Conservation (phyloP, 1,140 invertebrate species). For the Neoseiulus cucumeris region DNA sequence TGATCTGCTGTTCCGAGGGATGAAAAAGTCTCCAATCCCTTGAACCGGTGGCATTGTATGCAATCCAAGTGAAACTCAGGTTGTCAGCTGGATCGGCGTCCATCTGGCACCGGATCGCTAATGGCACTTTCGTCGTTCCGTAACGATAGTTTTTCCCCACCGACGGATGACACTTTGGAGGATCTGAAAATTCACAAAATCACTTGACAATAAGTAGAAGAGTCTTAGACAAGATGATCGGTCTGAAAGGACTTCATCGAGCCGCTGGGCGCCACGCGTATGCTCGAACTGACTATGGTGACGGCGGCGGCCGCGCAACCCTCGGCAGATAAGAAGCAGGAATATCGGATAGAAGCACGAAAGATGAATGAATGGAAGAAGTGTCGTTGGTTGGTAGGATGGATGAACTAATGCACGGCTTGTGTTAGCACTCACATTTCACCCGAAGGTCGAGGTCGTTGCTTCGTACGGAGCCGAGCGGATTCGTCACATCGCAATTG, state of each 20-base stretch:
- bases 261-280: too few relatives aligned
- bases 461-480: background rate
- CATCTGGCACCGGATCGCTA: slow-evolving; percentile 1
- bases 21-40: background rate
- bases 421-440: background rate
- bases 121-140: background rate
- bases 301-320: too few relatives aligned
- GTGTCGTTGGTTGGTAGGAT: too few relatives aligned
- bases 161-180: background rate
- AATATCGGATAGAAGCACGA: too few relatives aligned
- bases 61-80: background rate
- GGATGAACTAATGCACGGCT: too few relatives aligned
- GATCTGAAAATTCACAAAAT: background rate
- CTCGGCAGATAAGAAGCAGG: too few relatives aligned
- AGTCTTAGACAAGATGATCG: too few relatives aligned
- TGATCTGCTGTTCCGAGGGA: background rate
- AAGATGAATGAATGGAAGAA: too few relatives aligned
- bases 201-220: too few relatives aligned
- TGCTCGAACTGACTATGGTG: too few relatives aligned
- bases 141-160: background rate
- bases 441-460: slow-evolving; percentile 8
- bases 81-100: background rate
- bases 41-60: background rate
- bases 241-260: too few relatives aligned
- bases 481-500: slow-evolving; percentile 4